Conservation (phyloP, 2,797 vertebrate genomes). For the Mus spretus region DNA sequence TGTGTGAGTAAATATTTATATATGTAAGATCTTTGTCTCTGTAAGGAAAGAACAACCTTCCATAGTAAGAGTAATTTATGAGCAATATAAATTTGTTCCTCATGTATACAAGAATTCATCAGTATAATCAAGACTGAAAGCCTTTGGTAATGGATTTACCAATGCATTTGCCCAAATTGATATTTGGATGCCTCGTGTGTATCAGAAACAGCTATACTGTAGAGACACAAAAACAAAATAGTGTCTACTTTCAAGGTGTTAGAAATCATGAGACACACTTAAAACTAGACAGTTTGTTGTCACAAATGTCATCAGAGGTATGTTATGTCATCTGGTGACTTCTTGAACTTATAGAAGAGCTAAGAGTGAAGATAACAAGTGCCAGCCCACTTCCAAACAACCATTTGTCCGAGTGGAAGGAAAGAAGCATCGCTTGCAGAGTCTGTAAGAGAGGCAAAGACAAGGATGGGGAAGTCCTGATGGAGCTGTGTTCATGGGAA, state of each 20-base stretch:
- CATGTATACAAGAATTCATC: neutral
- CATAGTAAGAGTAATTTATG: conserved; percentile 23
- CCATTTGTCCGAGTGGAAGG: neutral
- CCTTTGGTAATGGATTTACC: neutral
- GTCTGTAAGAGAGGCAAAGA: neutral
- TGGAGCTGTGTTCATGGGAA: neutral
- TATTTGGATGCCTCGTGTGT: neutral
- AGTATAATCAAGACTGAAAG: neutral
- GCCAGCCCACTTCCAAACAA: neutral
- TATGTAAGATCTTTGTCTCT: neutral
- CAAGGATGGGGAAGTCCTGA: neutral
- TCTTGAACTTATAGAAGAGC: neutral
- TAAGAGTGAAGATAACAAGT: conserved; percentile 11
- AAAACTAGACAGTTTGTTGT: conserved; percentile 35
- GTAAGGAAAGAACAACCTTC: neutral
- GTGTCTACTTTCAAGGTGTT: neutral
- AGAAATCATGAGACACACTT: conserved; percentile 1
- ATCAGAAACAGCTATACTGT: neutral
- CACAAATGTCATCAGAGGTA: conserved; percentile 3
- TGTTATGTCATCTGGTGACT: neutral
- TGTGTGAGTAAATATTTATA: conserved; percentile 15
- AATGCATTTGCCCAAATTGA: neutral
- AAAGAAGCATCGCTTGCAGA: neutral
- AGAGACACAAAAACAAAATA: conserved; percentile 7
- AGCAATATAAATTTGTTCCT: neutral